Evolutionary conservation across 2,113 vertebrate species (phyloP), one percentile per base, ranked within the genome.

Genomic region (Rissa tridactyla): DNA sequence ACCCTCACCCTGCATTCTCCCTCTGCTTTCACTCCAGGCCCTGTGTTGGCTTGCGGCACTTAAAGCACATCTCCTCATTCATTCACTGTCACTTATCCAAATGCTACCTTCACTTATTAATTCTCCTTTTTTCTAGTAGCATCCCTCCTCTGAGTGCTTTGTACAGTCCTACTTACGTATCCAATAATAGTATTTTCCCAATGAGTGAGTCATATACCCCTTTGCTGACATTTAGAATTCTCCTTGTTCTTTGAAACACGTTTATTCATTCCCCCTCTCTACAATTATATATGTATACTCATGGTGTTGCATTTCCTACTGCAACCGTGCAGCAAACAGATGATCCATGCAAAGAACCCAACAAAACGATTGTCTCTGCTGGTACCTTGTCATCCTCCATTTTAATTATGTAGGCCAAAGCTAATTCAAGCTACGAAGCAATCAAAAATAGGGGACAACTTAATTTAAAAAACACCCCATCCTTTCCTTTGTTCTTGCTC

Each of bases 171-270:
- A 96, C 94, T 96, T 96, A 96, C 40, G 13, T 82, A 96, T 97
- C 97, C 96, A 97, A 95, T 97, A 97, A 98, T 96, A 97, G 97
- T 96, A 97, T 90, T 96, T 96, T 97, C 96, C 96, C 88, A 97
- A 92, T 83, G 96, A 92, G 86, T 96, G 86, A 97, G 93, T 94
- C 97, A 94, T 34, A 25, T 77, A 93, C 95, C 95, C 96, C 91
- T 94, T 88, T 97, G 69, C 72, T 97, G 93, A 97, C 97, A 97
- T 97, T 92, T 76, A 79, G 94, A 98, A 97, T 97, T 97, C 97
- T 98, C 96, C 97, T 98, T 97, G 97, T 98, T 98, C 98, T 98
- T 97, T 98, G 96, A 98, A 97, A 98, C 93, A 98, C 97, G 49
- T 98, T 97, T 98, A 98, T 98, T 98, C 98, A 98, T 98, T 94